Evolutionary conservation across 2,888 invertebrate species (phyloP), one percentile per base, ranked within the genome.

Genomic region (Pheosia gnoma): DNA sequence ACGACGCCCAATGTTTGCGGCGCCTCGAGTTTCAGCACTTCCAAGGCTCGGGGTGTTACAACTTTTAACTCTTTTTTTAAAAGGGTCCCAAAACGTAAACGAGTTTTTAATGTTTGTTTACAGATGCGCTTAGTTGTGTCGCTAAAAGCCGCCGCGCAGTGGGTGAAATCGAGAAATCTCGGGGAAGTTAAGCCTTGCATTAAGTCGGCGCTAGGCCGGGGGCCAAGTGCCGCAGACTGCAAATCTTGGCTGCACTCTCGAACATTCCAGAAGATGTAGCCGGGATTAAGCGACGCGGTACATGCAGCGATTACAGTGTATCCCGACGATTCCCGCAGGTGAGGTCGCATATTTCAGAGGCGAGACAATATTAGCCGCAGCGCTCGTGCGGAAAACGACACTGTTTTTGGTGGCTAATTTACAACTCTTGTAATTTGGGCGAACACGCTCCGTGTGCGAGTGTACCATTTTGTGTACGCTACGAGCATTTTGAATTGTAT

Each of bases 341-440:
- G 88, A 89, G 86, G 78, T 83, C 88, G 89, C 88, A 91, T 91
- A 90, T 90, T 90, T 92, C 81, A 90, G 83, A 78, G 83, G 83
- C 85, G 89, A 91, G 91, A 91, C 93, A 90, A 91, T 92, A 91
- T 93, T 93, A 92, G 91, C 87, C 86, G 87, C 87, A 85, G 94
- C 94, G 91, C 94, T 95, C 94, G 94, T 91, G 94, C 91, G 95
- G 95, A 95, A 95, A 91, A 91, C 86, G 88, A 89, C 88, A 89
- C 90, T 87, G 91, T 88, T 90, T 90, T 91, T 89, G 89, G 88
- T 85, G 81, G 79, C 84, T 90, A 90, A 91, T 91, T 91, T 91
- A 92, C 87, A 87, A 85, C 84, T 87, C 81, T 81, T 83, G 86
- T 88, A 86, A 88, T 87, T 88, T 82, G 83, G 78, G 81, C 81